These are phyloP conservation scores for Ceratosolen fusciceps DNA, from an alignment of 1,140 invertebrate species.

Conservation along the genomic window DNA sequence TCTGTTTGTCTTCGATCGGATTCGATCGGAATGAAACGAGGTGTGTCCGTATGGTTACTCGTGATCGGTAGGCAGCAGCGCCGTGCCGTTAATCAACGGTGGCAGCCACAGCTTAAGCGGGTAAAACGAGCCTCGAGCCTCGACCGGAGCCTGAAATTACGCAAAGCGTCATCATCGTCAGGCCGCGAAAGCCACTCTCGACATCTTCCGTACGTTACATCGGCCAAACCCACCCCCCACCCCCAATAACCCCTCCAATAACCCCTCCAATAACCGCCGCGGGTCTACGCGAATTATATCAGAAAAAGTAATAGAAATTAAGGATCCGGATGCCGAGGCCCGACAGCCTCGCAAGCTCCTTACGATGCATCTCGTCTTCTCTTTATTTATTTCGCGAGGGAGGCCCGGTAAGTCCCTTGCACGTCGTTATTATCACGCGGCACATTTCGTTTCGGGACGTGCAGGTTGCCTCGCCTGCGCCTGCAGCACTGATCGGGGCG, in stretches of 20 bases:
- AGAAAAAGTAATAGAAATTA: neutral
- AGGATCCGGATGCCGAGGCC: no score
- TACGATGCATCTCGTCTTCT: neutral
- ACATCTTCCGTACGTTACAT: neutral
- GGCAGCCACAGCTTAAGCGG: no score
- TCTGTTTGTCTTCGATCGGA: no score
- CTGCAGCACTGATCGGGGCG: no score
- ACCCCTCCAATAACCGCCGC: constrained; percentile 4
- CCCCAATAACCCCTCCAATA: constrained; percentile 5
- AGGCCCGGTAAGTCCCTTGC: neutral
- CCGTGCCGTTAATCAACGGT: no score
- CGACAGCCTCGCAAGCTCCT: no score
- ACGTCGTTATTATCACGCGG: no score
- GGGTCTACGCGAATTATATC: constrained; percentile 8
- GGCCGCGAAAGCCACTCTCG: neutral
- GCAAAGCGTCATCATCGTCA: constrained; percentile 38
- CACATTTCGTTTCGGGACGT: neutral
- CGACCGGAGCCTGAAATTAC: constrained; percentile 27
- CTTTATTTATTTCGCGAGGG: no score
- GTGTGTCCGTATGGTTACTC: constrained; percentile 16
- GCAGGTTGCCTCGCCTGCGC: no score
- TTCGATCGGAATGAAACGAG: neutral
- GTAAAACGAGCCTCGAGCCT: no score
- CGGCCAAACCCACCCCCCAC: neutral
- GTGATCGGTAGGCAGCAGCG: no score